Evolutionary conservation across 2,797 vertebrate genomes (phyloP).

Genomic region (Coregonus sp.): DNA sequence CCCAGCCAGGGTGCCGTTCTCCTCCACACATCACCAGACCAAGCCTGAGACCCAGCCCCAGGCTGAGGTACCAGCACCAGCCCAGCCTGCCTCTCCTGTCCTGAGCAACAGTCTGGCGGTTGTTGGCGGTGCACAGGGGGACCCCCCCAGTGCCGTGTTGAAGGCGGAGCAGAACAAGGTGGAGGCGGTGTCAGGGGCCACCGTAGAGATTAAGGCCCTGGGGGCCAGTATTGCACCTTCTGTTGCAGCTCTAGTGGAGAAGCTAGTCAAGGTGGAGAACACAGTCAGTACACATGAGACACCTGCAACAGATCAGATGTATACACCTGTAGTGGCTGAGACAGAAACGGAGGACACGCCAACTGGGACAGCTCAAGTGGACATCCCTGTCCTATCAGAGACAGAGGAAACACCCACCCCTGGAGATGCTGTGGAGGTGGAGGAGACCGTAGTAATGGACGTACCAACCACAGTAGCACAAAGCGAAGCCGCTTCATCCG

Average conservation of each 20-base stretch:
- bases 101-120: conserved; percentile 22
- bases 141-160: neutral
- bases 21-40: neutral
- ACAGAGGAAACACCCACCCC: conserved; percentile 5
- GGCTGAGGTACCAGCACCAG: neutral
- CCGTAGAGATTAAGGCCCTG: neutral
- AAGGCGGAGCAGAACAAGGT: neutral
- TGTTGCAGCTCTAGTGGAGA: neutral
- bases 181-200: neutral
- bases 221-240: conserved; percentile 1
- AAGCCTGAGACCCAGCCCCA: conserved; percentile 68
- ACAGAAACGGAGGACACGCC: neutral
- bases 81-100: conserved; percentile 41
- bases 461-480: neutral
- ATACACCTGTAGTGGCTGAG: neutral
- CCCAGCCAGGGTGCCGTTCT: conserved; percentile 54
- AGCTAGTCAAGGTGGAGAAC: too few relatives aligned
- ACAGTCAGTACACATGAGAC: too few relatives aligned
- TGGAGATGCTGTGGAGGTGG: neutral
- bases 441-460: neutral
- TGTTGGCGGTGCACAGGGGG: too few relatives aligned
- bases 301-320: neutral
- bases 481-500: neutral
- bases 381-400: neutral
- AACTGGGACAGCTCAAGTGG: neutral